Base-by-base conservation (phyloP, 2,888 invertebrate species). In the Drosophila antonietae region DNA sequence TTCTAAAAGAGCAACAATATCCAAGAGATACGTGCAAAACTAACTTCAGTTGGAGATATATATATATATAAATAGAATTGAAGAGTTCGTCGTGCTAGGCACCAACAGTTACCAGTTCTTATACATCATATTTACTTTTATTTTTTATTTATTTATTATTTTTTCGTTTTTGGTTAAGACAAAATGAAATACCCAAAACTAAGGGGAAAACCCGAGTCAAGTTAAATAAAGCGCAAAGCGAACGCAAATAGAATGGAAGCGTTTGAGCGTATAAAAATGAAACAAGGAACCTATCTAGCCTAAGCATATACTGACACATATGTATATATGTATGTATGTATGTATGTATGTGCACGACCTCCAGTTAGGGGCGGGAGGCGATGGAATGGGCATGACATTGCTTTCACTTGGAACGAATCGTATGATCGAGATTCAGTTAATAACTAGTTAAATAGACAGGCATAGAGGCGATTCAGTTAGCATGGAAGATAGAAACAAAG, bases 31-130 rank as follows among this genome's bases (percentile, higher is more conserved):
- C 37, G 49, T 33, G 49, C 31, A 6, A 53, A 65, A 47, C 68
- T 57, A 61, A 70, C 61, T 52, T 73, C 51, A 53, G 53, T 61
- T 49, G 44, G 33, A 20, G 15, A 39, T 31, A 57, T 43, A 23
- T 23, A 20, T 20, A 20, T 20, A 20, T 20, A 63, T 49, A 49
- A 52, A 57, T 37, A 39, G 23, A 69, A 58, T 20, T 41, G 2
- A 63, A 39, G 3, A 56, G 47, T n/a, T 49, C 55, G 78, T 78
- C 55, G 78, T 78, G 59, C 76, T 65, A 44, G 76, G 73, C 57
- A 76, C 76, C 49, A 63, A 2, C 58, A 44, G 64, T 69, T 65
- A 79, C 78, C 78, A 76, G 73, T 62, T 75, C 15, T n/a, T 55
- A 55, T n/a, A 12, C n/a, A n/a, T 14, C 35, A 35, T 15, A 20